Percentiles rank a stretch among this genome's conserved stretches.
Conservation (phyloP, 2,797 vertebrate genomes). For the Eremophila alpestris region DNA sequence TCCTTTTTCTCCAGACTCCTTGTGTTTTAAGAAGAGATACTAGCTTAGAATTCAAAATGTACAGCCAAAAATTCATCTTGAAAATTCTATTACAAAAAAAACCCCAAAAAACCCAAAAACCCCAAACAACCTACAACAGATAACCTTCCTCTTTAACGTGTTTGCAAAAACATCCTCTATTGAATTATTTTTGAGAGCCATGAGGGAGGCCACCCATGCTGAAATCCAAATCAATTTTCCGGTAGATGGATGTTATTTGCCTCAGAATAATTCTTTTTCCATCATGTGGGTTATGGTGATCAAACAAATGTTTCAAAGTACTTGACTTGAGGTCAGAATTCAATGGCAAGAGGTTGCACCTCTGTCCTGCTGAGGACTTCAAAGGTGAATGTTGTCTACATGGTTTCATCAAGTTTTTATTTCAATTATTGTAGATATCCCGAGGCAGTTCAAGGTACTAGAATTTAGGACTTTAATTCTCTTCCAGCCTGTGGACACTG, state of each 20-base stretch:
- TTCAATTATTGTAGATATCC: not conserved
- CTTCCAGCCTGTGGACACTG: not conserved
- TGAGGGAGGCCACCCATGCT: not conserved
- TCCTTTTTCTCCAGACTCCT: not conserved
- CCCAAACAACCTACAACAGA: not conserved
- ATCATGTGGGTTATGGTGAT: not conserved
- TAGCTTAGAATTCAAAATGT: not conserved
- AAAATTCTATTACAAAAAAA: not conserved
- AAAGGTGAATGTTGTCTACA: not conserved
- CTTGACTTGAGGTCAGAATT: not conserved
- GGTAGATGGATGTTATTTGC: not conserved
- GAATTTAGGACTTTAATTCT: not conserved
- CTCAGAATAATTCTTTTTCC: not conserved
- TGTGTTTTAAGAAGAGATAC: not conserved
- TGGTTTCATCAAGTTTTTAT: not conserved
- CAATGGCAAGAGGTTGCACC: not conserved
- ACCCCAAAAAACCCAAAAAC: no score
- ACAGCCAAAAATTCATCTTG: not conserved
- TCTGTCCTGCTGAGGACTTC: not conserved
- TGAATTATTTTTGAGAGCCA: not conserved
- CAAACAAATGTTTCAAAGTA: not conserved
- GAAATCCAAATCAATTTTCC: not conserved
- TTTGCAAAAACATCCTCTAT: not conserved
- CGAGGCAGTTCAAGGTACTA: not conserved
- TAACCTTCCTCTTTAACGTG: not conserved